Evolutionary conservation across 2,797 vertebrate genomes (phyloP), one percentile per base, ranked within the genome.

Genomic region (Protonibea diacanthus): DNA sequence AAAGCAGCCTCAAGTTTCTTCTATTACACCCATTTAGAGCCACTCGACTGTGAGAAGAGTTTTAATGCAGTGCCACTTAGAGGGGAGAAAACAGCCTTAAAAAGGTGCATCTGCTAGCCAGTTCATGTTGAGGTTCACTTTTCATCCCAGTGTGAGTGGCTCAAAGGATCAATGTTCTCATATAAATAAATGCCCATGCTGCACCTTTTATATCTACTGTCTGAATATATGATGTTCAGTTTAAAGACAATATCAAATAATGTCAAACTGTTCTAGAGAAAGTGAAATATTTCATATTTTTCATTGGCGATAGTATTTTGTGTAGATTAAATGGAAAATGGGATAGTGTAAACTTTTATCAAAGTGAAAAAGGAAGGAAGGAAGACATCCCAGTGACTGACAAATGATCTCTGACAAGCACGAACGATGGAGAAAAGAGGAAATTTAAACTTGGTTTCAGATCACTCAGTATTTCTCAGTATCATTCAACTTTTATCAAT

Each of bases 61-160:
- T 92, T 89, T 92, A 94, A 93, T 91, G 90, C 84, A 84, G 87
- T 81, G 87, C 87, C 90, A 93, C 92, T 94, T 93, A 90, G 71
- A 88, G 66, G 47, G 45, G 76, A 87, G 81, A 90, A 84, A 92
- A 87, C 84, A 83, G 82, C 82, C 80, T 89, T 81, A 80, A 90
- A 89, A 86, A 86, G 79, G 84, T 85, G 78, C 82, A 84, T 83
- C 84, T 57, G 59, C 87, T 79, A 56, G 67, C 79, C 62, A 25
- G 45, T 78, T 88, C 78, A 72, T 64, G 57, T 71, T n/a, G n/a
- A 72, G 71, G 78, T 87, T 91, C 69, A 77, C 61, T 61, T 73
- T 78, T 60, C n/a, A 48, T 76, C 51, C 55, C 33, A 12, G 42
- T 7, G 47, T 53, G 45, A 63, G 48, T 40, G 71, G 61, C 61